These are phyloP conservation scores for Agelastica alni DNA, from an alignment of 2,888 invertebrate genomes.

Conservation along the genomic window DNA sequence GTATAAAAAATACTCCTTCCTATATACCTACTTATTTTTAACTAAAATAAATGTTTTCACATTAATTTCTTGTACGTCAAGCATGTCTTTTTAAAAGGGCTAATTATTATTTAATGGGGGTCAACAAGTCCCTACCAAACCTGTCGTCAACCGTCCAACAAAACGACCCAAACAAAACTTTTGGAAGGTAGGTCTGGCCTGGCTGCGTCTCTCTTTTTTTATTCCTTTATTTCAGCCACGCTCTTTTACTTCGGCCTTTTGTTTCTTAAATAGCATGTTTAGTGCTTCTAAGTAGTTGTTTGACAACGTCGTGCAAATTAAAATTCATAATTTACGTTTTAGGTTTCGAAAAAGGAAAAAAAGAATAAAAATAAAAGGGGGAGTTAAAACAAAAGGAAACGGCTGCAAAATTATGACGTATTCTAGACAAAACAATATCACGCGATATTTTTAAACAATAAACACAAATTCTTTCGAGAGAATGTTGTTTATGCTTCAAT, in stretches of 20 bases:
- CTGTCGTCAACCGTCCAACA: background rate
- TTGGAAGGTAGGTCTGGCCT: background rate
- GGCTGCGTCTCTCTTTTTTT: background rate
- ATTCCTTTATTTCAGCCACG: slow-evolving; percentile 15
- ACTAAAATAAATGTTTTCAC: too few species aligned
- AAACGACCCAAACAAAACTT: background rate
- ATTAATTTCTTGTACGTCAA: too few species aligned
- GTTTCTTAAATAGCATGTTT: slow-evolving; percentile 28
- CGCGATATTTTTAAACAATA: background rate
- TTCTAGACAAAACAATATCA: background rate
- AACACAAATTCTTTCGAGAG: too few species aligned
- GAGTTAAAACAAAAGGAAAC: slow-evolving; percentile 5
- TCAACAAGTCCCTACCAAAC: background rate
- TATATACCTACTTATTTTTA: too few species aligned
- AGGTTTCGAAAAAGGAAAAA: slow-evolving; percentile 17
- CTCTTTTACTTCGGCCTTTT: slow-evolving; percentile 20
- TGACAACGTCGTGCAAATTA: slow-evolving; percentile 25
- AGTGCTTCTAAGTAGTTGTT: slow-evolving; percentile 22
- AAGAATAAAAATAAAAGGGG: background rate
- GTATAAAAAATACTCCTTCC: too few species aligned
- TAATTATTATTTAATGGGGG: too few species aligned
- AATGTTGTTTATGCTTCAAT: too few species aligned
- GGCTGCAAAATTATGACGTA: slow-evolving; percentile 1
- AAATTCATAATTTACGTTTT: slow-evolving; percentile 21
- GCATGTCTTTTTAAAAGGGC: too few species aligned